Conservation (phyloP, 2,797 vertebrate genomes). For the Anisognathus igniventris region DNA sequence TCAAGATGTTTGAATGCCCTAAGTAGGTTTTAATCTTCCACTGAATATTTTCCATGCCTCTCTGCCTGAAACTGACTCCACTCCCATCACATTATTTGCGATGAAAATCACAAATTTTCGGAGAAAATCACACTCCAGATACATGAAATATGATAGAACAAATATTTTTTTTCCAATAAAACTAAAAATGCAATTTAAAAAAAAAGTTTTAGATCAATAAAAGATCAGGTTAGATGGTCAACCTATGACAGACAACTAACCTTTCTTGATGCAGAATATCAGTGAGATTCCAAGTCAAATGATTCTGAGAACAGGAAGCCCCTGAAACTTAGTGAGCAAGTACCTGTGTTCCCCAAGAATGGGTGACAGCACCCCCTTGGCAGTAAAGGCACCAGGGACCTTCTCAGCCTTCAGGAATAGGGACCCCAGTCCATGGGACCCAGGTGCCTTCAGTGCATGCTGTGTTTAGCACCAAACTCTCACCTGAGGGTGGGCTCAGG, state of each 20-base stretch:
- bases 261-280: neutral
- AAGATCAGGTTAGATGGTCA: neutral
- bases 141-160: neutral
- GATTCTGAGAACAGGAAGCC: neutral
- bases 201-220: neutral
- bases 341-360: neutral
- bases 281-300: neutral
- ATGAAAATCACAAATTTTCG: neutral
- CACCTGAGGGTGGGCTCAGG: accelerated
- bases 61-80: neutral
- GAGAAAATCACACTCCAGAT: neutral
- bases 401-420: neutral
- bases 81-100: neutral
- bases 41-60: neutral
- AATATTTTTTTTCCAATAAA: neutral
- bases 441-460: accelerated
- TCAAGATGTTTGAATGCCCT: neutral
- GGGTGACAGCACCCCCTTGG: neutral
- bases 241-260: neutral
- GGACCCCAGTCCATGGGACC: accelerated
- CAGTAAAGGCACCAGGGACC: neutral
- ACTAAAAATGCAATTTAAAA: neutral
- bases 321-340: neutral
- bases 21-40: neutral
- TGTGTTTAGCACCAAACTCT: neutral